Conservation (phyloP, 2,113 vertebrate genomes). For the Argyrosomus japonicus region DNA sequence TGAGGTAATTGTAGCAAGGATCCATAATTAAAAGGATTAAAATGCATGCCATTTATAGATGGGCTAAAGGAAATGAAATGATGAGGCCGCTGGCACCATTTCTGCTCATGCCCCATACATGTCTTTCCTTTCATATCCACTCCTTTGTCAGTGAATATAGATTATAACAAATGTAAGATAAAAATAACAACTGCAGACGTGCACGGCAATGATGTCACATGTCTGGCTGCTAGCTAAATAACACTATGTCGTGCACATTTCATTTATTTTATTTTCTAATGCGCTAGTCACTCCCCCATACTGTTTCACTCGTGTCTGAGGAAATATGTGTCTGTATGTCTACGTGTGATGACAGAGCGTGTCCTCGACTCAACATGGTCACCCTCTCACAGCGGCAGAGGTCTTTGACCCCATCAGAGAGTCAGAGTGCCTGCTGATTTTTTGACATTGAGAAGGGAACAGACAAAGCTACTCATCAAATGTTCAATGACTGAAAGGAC, state of each 20-base stretch:
- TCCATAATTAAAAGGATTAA: slow-evolving; percentile 86
- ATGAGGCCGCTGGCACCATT: slow-evolving; percentile 70
- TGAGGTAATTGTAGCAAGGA: slow-evolving; percentile 86
- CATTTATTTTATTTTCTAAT: slow-evolving; percentile 49
- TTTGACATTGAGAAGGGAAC: slow-evolving; percentile 76
- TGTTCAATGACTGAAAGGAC: slow-evolving; percentile 64
- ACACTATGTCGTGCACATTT: slow-evolving; percentile 47
- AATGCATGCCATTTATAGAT: slow-evolving; percentile 84
- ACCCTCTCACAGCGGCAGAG: slow-evolving; percentile 69
- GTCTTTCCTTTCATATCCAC: slow-evolving; percentile 67
- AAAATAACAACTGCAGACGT: slow-evolving; percentile 67
- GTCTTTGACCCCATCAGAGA: slow-evolving; percentile 78
- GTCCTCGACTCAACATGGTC: slow-evolving; percentile 70
- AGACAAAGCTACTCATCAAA: slow-evolving; percentile 79
- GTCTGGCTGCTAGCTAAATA: slow-evolving; percentile 50
- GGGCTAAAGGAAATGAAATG: slow-evolving; percentile 78
- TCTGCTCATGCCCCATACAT: slow-evolving; percentile 67
- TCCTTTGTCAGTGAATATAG: slow-evolving; percentile 64
- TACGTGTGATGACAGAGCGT: slow-evolving; percentile 58
- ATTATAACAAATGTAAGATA: slow-evolving; percentile 64
- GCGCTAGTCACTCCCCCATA: neutral
- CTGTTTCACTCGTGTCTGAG: slow-evolving; percentile 36
- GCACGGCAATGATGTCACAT: slow-evolving; percentile 48
- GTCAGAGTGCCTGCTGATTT: slow-evolving; percentile 77
- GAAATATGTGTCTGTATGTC: slow-evolving; percentile 43